Evolutionary conservation across 2,888 invertebrate species (phyloP), one percentile per base, ranked within the genome.

Genomic region (Idaea aversata): DNA sequence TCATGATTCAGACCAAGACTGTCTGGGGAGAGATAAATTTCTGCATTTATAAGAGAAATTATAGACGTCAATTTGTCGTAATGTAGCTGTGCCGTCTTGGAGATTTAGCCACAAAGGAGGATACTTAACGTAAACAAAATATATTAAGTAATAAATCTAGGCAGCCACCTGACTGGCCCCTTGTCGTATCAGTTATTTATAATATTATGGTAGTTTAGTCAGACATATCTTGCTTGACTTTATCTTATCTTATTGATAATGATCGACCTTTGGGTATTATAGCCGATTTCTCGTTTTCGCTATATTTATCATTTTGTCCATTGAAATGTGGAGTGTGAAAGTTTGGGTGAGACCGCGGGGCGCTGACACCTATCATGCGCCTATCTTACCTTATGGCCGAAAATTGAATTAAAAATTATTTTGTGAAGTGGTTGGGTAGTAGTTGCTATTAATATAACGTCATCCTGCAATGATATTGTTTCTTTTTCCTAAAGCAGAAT

Each of bases 171-270:
- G 47, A 47, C 47, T 47, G 47, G 47, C 47, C 47, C 13, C 47
- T 10, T 7, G 47, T 47, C 10, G 47, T 47, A 47, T 47, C 47
- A 47, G 47, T 47, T 47, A 47, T 47, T 47, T 47, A 47, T 47
- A 47, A 47, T 47, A 47, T 47, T 25, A 10, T 6, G 47, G 47
- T 47, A 10, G 47, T 47, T 47, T 47, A 47, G 7, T 13, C 13
- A 47, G 47, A 47, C 47, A 47, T 47, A 47, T 47, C 47, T 47
- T 10, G 47, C 47, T 47, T 10, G 47, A 58, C 58, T 15, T 58
- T 66, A 66, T 64, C 66, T 64, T 64, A 66, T 68, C 64, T 10
- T 57, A 66, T 15, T 47, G 64, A 66, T 61, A 57, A 16, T 34
- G 6, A 61, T 57, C 64, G 68, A 63, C 62, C 58, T 65, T 68